A percentile compares a stretch with the other conserved stretches of the same genome.
Conservation (phyloP, 1,140 invertebrate species). For the Hyles euphorbiae region DNA sequence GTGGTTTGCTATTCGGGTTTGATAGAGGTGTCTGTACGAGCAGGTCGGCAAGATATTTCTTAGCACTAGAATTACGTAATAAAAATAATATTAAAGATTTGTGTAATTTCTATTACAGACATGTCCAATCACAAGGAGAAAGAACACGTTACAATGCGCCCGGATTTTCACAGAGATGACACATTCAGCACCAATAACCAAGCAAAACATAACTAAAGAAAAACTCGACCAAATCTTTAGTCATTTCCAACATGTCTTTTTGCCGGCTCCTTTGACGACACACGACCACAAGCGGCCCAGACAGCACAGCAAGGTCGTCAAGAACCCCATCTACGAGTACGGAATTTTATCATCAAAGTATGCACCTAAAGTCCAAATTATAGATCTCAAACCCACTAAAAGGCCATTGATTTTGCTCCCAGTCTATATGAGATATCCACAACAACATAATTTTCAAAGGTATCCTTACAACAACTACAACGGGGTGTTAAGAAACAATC, state of each 20-base stretch:
- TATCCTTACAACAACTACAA: slow-evolving; percentile 19
- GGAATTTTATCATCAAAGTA: slow-evolving; percentile 35
- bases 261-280: slow-evolving; percentile 14
- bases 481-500: slow-evolving; percentile 27
- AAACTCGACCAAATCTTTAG: slow-evolving; percentile 28
- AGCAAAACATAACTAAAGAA: slow-evolving; percentile 23
- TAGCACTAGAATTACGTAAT: too few relatives aligned
- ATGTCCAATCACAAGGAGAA: slow-evolving; percentile 42
- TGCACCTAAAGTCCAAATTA: slow-evolving; percentile 35
- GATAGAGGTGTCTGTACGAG: too few relatives aligned
- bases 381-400: slow-evolving; percentile 34
- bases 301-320: slow-evolving; percentile 15
- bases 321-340: slow-evolving; percentile 37
- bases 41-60: too few relatives aligned
- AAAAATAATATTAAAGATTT: too few relatives aligned
- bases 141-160: slow-evolving; percentile 32
- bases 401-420: slow-evolving; percentile 39
- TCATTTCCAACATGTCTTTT: slow-evolving; percentile 33
- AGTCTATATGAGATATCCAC: slow-evolving; percentile 32
- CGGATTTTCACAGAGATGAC: slow-evolving; percentile 38
- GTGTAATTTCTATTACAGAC: slow-evolving; percentile 35
- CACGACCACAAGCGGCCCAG: slow-evolving; percentile 1
- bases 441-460: not conserved
- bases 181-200: slow-evolving; percentile 14
- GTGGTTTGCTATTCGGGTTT: too few relatives aligned